Percentiles rank a stretch among this genome's conserved stretches.
Evolutionary conservation across 2,797 vertebrate genomes (phyloP).

Genomic region (Gymnothorax reevesii): DNA sequence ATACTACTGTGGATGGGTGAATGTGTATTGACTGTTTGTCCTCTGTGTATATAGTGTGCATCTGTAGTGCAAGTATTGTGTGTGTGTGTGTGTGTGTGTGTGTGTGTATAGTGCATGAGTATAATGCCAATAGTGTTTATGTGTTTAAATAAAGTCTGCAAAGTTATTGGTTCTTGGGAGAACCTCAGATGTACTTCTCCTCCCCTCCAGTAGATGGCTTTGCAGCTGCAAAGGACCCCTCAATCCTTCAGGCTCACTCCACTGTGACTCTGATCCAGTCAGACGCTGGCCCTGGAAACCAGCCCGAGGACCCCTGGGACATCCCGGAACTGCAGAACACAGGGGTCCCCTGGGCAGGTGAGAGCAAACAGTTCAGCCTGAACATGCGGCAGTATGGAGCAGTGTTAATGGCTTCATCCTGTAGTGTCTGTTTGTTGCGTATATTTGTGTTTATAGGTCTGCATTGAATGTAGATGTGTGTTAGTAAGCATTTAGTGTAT

Average conservation of each 20-base stretch:
- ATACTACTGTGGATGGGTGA: no score
- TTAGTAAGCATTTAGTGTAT: no score
- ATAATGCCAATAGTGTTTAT: neutral
- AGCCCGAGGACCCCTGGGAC: constrained; percentile 78
- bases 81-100: neutral
- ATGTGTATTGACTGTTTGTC: neutral
- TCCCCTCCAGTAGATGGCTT: constrained; percentile 36
- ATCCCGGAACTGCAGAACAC: constrained; percentile 78
- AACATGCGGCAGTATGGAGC: neutral
- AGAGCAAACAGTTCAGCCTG: neutral
- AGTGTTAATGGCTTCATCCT: neutral
- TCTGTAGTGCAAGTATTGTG: no score
- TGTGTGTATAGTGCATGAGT: neutral
- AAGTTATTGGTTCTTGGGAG: neutral
- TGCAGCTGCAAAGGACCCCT: constrained; percentile 60
- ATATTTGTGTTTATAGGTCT: no score
- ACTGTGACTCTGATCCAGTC: constrained; percentile 73
- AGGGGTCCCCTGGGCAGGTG: constrained; percentile 82
- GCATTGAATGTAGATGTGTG: no score
- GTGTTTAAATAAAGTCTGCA: no score
- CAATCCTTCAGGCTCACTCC: constrained; percentile 75
- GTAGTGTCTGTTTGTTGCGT: no score
- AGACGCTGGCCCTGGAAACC: constrained; percentile 36
- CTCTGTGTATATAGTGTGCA: no score
- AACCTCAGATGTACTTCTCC: neutral